Evolutionary conservation across 2,888 invertebrate species (phyloP).

Genomic region (Hyles lineata): DNA sequence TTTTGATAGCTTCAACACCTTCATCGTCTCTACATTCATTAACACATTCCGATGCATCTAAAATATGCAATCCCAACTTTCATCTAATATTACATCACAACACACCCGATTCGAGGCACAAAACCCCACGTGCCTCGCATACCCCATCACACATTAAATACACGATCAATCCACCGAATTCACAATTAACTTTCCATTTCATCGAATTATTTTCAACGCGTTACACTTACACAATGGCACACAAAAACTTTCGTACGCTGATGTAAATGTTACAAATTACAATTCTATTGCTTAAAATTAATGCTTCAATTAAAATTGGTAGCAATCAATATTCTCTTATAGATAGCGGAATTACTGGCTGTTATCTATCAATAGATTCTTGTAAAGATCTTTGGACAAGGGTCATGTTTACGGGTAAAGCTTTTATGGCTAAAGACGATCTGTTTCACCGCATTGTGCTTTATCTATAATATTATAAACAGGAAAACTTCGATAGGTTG

Average conservation of each 20-base stretch:
- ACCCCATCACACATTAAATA: slow-evolving; percentile 49
- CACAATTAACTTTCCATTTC: slow-evolving; percentile 73
- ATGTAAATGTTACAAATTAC: slow-evolving; percentile 2
- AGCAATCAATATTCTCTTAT: neutral
- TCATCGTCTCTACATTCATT: neutral
- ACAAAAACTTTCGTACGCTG: slow-evolving; percentile 11
- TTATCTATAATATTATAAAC: neutral
- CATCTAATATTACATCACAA: neutral
- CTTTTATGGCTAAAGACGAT: no score
- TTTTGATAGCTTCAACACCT: neutral
- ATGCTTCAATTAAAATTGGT: neutral
- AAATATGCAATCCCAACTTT: slow-evolving; percentile 2
- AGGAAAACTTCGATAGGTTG: neutral
- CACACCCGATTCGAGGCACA: slow-evolving; percentile 44
- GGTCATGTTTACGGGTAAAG: no score
- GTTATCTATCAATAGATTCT: no score
- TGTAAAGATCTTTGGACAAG: no score
- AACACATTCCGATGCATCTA: neutral
- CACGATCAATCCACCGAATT: slow-evolving; percentile 47
- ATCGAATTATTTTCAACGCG: slow-evolving; percentile 56
- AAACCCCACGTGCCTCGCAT: slow-evolving; percentile 60
- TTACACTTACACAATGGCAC: slow-evolving; percentile 51
- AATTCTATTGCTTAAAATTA: neutral
- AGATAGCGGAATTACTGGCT: no score
- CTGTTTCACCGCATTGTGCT: neutral